These are phyloP conservation scores for Bathybates hornii DNA, from an alignment of 2,113 vertebrate genomes.

Conservation along the genomic window DNA sequence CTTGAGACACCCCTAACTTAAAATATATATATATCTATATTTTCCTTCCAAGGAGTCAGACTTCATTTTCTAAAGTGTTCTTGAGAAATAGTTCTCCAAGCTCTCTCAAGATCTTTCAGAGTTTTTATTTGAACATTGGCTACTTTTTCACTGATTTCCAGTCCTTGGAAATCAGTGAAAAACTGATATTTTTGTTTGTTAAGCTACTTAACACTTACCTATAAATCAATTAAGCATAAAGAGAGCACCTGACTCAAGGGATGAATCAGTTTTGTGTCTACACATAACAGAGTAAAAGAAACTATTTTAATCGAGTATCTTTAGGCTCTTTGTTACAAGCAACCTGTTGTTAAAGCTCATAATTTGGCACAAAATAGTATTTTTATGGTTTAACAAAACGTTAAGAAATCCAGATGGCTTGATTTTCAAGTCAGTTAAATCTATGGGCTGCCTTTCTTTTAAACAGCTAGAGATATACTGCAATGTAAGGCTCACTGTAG, in stretches of 20 bases:
- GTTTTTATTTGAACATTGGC: background rate
- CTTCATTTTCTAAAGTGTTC: background rate
- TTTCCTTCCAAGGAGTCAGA: background rate
- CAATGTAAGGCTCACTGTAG: background rate
- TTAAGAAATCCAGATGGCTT: background rate
- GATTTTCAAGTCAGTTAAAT: background rate
- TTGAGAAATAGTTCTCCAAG: background rate
- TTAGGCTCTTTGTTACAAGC: background rate
- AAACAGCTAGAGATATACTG: background rate
- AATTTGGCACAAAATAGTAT: background rate
- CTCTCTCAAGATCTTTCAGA: background rate
- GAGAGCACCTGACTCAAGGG: background rate
- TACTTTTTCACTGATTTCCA: background rate
- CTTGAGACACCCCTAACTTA: background rate
- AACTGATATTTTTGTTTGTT: background rate
- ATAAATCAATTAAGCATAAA: background rate
- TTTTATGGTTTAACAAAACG: background rate
- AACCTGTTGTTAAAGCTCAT: background rate
- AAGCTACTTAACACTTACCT: background rate
- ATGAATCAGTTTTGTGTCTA: background rate
- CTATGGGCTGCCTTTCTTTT: background rate
- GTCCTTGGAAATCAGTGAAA: background rate
- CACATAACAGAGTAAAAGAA: background rate
- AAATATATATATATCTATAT: background rate
- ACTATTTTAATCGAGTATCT: background rate